Evolutionary conservation across 92 coral and sea anemone species (phyloP).

Genomic region (Umimayanthus kanabou): DNA sequence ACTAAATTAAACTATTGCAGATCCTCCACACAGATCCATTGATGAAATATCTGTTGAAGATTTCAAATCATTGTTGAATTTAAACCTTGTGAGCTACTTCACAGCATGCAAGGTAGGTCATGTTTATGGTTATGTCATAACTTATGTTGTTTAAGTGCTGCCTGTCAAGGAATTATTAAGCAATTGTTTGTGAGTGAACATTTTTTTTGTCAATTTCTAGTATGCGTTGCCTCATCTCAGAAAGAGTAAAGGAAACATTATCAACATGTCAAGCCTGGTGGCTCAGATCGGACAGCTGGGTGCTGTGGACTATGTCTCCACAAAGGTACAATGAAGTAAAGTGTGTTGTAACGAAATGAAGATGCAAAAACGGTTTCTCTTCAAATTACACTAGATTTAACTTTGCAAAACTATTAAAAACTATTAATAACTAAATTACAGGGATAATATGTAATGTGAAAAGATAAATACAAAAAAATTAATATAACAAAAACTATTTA

Average conservation of each 20-base stretch:
- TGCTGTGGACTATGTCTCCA: conserved; percentile 87
- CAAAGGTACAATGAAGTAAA: conserved; percentile 56
- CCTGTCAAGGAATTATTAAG: not conserved
- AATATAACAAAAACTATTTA: too few relatives aligned
- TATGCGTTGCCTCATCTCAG: conserved; percentile 83
- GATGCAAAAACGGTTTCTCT: too few relatives aligned
- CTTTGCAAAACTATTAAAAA: too few relatives aligned
- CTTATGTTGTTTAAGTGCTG: not conserved
- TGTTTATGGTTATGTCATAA: not conserved
- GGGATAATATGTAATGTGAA: too few relatives aligned
- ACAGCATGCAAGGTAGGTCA: conserved; percentile 77
- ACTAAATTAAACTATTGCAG: conserved; percentile 38
- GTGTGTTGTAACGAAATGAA: too few relatives aligned
- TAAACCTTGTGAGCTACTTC: conserved; percentile 88
- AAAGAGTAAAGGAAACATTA: conserved; percentile 87
- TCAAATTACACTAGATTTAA: too few relatives aligned
- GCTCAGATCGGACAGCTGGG: conserved; percentile 86
- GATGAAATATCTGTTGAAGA: conserved; percentile 80
- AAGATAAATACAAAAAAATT: too few relatives aligned
- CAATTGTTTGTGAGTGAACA: not conserved
- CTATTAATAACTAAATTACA: too few relatives aligned
- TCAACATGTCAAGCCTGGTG: conserved; percentile 90
- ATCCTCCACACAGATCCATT: conserved; percentile 75
- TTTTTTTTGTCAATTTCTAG: conserved; percentile 45
- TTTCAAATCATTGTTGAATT: conserved; percentile 68